Percentiles rank a stretch among this genome's conserved stretches.
phyloP scores from a whole-genome alignment of 2,888 invertebrate species.

The Tanytarsus gracilentus region DNA sequence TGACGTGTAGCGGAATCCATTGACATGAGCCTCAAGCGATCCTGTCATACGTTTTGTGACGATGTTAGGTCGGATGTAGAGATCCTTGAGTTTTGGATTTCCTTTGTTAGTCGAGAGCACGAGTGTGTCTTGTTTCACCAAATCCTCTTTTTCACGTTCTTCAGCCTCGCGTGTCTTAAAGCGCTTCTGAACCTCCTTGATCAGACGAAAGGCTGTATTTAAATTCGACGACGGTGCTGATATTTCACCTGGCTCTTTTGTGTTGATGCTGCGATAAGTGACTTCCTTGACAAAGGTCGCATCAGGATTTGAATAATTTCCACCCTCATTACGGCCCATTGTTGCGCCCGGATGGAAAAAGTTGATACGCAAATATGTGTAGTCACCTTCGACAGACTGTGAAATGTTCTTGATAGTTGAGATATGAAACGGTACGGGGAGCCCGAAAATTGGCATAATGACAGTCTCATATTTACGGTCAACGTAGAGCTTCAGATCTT shows the following conservation, averaged over 20 bases:
- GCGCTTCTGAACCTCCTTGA: conserved; percentile 98
- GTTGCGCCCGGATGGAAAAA: conserved; percentile 98
- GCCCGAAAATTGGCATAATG: conserved; percentile 93
- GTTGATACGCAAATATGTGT: conserved; percentile 95
- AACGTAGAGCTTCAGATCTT: conserved; percentile 88
- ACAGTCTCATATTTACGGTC: conserved; percentile 97
- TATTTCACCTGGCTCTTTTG: conserved; percentile 92
- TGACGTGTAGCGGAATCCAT: conserved; percentile 95
- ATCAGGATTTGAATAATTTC: conserved; percentile 85
- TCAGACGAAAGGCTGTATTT: conserved; percentile 92
- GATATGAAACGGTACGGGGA: conserved; percentile 96
- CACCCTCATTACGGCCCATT: conserved; percentile 87
- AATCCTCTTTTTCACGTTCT: conserved; percentile 95
- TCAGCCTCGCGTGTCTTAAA: conserved; percentile 98
- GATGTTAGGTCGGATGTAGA: conserved; percentile 98
- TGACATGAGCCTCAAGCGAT: conserved; percentile 87
- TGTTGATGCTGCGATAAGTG: conserved; percentile 95
- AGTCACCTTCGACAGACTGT: conserved; percentile 96
- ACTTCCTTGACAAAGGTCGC: conserved; percentile 98
- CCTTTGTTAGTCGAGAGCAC: conserved; percentile 91
- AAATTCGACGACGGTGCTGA: conserved; percentile 91
- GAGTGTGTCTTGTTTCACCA: conserved; percentile 96
- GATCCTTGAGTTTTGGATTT: conserved; percentile 94
- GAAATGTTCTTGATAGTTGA: conserved; percentile 98
- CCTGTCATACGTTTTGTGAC: conserved; percentile 93